Percentiles rank a stretch among this genome's conserved stretches.
phyloP scores from a whole-genome alignment of 2,113 vertebrate genomes.

The Hylia prasina region DNA sequence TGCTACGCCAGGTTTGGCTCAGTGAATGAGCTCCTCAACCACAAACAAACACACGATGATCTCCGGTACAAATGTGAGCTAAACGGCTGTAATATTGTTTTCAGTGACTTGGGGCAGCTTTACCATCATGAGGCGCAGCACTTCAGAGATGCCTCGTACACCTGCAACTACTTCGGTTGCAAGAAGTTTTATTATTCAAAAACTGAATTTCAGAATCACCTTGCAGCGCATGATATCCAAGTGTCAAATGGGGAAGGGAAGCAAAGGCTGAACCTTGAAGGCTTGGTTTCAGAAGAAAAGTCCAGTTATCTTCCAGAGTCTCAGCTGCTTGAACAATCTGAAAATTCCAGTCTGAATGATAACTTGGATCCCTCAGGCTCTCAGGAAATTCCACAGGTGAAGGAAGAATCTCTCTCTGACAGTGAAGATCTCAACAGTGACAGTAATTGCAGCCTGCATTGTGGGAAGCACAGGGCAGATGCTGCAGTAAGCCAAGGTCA shows the following conservation, averaged over 20 bases:
- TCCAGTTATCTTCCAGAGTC: conserved; percentile 39
- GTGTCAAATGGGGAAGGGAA: conserved; percentile 72
- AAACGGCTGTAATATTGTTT: conserved; percentile 88
- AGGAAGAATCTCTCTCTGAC: conserved; percentile 63
- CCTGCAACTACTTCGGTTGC: conserved; percentile 84
- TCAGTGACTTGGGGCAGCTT: conserved; percentile 90
- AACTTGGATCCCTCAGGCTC: conserved; percentile 55
- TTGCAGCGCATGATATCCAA: conserved; percentile 84
- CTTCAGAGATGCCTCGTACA: conserved; percentile 91
- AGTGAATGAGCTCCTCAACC: conserved; percentile 86
- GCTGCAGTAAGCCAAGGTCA: conserved; percentile 50
- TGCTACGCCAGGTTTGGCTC: conserved; percentile 85
- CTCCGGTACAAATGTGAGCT: conserved; percentile 91
- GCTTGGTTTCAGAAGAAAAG: conserved; percentile 40
- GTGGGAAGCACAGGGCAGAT: conserved; percentile 58
- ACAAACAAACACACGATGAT: conserved; percentile 90
- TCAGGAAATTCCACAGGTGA: conserved; percentile 47
- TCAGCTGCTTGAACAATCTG: conserved; percentile 51
- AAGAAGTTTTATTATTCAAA: conserved; percentile 94
- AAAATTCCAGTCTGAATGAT: conserved; percentile 44
- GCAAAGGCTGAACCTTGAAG: conserved; percentile 57
- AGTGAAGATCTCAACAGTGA: conserved; percentile 64
- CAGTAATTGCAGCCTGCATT: conserved; percentile 71
- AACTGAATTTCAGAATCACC: conserved; percentile 87
- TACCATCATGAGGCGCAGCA: conserved; percentile 98